Conservation (phyloP, 2,113 vertebrate species). For the Octodon degus region DNA sequence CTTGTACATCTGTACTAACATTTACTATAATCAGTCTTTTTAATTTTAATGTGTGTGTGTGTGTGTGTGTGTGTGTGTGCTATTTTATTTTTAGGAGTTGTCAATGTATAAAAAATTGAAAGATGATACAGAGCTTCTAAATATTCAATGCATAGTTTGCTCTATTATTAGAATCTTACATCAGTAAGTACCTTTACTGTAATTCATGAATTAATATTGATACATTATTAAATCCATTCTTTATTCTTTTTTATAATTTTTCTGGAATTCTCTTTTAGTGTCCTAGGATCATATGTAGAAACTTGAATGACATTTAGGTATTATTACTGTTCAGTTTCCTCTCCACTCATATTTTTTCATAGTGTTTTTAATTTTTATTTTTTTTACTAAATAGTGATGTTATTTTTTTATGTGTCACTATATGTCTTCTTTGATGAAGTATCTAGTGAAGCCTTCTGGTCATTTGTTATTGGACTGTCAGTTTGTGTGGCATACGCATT, state of each 20-base stretch:
- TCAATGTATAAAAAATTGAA: background rate
- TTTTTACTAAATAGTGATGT: background rate
- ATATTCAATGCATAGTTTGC: background rate
- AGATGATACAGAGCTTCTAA: background rate
- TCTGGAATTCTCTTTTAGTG: background rate
- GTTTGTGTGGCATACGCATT: background rate
- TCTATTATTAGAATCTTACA: background rate
- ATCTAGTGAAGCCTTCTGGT: background rate
- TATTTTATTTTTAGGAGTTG: background rate
- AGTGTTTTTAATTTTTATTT: conserved; percentile 39
- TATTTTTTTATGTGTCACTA: background rate
- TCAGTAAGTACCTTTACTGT: conserved; percentile 5
- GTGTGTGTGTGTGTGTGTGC: background rate
- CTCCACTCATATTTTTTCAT: background rate
- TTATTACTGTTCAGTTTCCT: background rate
- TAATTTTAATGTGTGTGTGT: background rate
- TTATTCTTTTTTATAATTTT: conserved; percentile 17
- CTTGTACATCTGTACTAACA: background rate
- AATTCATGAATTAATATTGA: background rate
- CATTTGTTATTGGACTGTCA: background rate
- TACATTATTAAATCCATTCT: background rate
- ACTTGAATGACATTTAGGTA: background rate
- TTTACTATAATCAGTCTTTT: background rate
- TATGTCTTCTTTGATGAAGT: background rate
- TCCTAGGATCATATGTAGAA: background rate